These are phyloP conservation scores for Eulemur mongoz DNA, from an alignment of 2,797 vertebrate genomes.

Conservation along the genomic window DNA sequence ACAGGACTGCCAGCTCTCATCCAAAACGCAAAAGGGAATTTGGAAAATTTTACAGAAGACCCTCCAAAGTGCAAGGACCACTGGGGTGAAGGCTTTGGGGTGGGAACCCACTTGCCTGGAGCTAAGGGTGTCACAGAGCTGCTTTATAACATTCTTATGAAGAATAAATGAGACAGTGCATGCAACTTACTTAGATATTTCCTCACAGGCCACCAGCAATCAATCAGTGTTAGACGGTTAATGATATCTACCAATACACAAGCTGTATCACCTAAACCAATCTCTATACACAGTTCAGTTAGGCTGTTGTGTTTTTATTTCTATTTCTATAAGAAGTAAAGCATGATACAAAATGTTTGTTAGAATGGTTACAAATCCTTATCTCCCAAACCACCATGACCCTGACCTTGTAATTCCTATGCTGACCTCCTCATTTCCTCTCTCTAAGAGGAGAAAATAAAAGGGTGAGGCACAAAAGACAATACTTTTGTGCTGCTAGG, in stretches of 20 bases:
- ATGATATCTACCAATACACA: neutral
- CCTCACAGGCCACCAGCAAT: neutral
- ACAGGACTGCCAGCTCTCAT: neutral
- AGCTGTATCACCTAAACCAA: neutral
- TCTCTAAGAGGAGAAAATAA: neutral
- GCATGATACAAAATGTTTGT: neutral
- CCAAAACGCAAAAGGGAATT: too few species aligned
- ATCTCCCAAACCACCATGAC: neutral
- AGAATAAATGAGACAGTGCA: neutral
- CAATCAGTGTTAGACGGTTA: neutral
- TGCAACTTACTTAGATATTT: neutral
- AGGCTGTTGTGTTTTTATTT: neutral
- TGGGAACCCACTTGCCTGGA: neutral
- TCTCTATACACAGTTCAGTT: neutral
- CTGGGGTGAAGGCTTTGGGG: rapidly evolving
- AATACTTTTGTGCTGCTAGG: neutral
- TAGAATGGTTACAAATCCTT: neutral
- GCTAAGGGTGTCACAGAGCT: neutral
- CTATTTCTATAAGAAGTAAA: neutral
- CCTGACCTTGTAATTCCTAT: neutral
- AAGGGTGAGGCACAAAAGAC: neutral
- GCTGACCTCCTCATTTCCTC: neutral
- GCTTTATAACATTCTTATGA: neutral
- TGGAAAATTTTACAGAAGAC: neutral
- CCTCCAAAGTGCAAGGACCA: neutral